A percentile compares a stretch with the other conserved stretches of the same genome.
Conservation (phyloP, 2,888 invertebrate species). For the Noctua janthina region DNA sequence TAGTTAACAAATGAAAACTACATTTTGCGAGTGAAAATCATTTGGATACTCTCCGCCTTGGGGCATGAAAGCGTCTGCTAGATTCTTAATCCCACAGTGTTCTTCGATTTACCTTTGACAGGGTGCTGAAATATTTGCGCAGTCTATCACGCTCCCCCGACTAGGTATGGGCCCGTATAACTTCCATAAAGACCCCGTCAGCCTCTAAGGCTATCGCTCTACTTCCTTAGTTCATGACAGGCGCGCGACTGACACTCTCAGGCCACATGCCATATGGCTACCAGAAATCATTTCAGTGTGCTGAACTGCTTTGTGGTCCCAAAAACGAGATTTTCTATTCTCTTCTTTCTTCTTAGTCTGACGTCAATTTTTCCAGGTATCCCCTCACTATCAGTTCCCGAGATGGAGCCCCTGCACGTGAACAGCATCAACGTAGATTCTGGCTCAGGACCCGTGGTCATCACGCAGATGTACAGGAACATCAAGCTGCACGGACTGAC, state of each 20-base stretch:
- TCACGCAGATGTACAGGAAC: conserved; percentile 92
- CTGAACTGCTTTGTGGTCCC: background rate
- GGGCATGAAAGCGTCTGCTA: background rate
- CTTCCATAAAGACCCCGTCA: background rate
- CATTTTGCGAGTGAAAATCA: background rate
- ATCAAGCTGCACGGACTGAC: conserved; percentile 92
- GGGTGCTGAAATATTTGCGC: background rate
- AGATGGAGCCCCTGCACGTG: conserved; percentile 91
- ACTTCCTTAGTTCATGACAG: background rate
- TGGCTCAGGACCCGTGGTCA: conserved; percentile 91
- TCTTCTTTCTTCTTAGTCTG: background rate
- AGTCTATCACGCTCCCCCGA: background rate
- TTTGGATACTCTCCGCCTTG: background rate
- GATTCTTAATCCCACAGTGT: background rate
- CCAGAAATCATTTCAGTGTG: background rate
- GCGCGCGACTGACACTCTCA: background rate
- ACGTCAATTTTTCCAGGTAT: conserved; percentile 86
- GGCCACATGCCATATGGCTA: background rate
- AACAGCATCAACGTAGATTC: conserved; percentile 90
- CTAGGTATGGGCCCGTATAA: background rate
- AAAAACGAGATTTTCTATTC: background rate
- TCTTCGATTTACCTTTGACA: background rate
- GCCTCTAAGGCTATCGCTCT: background rate
- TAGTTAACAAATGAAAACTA: background rate
- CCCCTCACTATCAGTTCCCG: conserved; percentile 89